phyloP scores from a whole-genome alignment of 2,113 vertebrate species.

The Gymnorhina tibicen region DNA sequence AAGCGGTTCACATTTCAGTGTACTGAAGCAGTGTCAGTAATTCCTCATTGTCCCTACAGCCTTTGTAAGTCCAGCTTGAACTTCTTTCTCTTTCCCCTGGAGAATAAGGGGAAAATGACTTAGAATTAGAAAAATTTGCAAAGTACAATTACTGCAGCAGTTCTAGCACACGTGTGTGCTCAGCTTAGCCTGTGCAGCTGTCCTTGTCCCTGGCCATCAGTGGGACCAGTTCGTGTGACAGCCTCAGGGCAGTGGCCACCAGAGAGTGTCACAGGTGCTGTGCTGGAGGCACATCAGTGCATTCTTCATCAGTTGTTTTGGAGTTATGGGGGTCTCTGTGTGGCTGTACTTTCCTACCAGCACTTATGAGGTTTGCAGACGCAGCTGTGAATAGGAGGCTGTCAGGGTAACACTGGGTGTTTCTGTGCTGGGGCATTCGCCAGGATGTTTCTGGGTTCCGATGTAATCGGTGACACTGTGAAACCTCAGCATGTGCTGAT shows the following conservation, averaged over 20 bases:
- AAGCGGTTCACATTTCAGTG: accelerated
- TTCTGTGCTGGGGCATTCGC: background rate
- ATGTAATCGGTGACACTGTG: background rate
- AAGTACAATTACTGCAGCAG: background rate
- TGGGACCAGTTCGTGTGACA: background rate
- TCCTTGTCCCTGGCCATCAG: background rate
- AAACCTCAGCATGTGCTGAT: conserved; percentile 12
- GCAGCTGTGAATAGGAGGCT: background rate
- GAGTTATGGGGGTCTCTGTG: background rate
- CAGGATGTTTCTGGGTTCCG: conserved; percentile 9
- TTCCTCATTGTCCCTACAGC: background rate
- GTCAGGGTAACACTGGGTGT: background rate
- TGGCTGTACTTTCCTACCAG: background rate
- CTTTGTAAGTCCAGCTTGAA: background rate
- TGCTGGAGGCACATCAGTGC: background rate
- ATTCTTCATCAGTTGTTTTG: background rate
- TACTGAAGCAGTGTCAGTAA: background rate
- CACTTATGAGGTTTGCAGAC: background rate
- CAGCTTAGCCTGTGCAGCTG: accelerated
- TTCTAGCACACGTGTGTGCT: background rate
- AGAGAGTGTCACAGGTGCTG: background rate
- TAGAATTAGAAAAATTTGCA: background rate
- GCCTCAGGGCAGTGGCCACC: background rate
- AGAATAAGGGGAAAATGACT: background rate
- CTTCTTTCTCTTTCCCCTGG: background rate